A percentile compares a stretch with the other conserved stretches of the same genome.
These are phyloP conservation scores for Escarpia spicata DNA, from an alignment of 2,888 invertebrate species.

Conservation along the genomic window DNA sequence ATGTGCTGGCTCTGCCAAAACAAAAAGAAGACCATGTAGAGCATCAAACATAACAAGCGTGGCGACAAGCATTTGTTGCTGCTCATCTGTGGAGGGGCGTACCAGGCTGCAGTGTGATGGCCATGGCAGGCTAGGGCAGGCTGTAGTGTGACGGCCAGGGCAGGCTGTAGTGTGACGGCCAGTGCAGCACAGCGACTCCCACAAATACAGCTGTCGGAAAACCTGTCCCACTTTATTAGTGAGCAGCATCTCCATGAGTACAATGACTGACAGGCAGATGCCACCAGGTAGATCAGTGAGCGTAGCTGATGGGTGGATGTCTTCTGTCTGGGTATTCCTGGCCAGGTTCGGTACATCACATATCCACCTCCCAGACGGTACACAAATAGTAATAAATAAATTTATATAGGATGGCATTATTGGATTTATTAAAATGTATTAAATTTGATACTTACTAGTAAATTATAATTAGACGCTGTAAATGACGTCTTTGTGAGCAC, in stretches of 20 bases:
- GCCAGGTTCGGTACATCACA: not conserved
- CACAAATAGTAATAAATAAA: not conserved
- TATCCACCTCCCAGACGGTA: not conserved
- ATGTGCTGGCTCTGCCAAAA: not conserved
- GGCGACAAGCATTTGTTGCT: not conserved
- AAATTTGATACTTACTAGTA: no score
- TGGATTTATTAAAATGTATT: no score
- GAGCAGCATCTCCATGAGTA: not conserved
- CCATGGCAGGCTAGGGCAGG: not conserved
- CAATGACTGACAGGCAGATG: slow-evolving; percentile 6
- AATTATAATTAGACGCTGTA: no score
- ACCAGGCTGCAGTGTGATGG: not conserved
- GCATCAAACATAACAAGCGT: not conserved
- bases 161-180: not conserved
- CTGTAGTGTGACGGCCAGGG: not conserved
- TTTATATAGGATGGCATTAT: no score
- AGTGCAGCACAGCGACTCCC: not conserved
- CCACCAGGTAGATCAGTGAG: not conserved
- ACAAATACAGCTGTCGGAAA: not conserved
- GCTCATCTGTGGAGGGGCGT: not conserved
- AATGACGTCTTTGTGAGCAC: no score
- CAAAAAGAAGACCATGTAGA: not conserved
- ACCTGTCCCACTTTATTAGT: slow-evolving; percentile 10
- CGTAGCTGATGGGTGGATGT: not conserved
- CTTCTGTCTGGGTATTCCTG: not conserved